These are phyloP conservation scores for Gymnoscopelus braueri DNA, from an alignment of 2,797 vertebrate genomes.

Conservation along the genomic window DNA sequence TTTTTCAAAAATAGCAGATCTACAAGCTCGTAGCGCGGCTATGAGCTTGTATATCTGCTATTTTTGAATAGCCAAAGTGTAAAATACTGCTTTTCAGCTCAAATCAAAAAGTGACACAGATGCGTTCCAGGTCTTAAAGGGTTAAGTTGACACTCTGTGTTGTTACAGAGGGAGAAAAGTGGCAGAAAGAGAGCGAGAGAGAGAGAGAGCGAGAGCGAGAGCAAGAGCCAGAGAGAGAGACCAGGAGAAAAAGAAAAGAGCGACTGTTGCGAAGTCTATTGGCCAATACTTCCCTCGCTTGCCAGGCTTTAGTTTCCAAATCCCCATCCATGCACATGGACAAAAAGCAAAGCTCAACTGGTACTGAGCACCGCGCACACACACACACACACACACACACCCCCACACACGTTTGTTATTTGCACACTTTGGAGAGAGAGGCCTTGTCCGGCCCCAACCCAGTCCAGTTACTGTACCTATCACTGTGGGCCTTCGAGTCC, in stretches of 20 bases:
- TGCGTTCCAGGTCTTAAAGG: too few relatives aligned
- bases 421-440: constrained; percentile 52
- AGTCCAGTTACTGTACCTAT: constrained; percentile 90
- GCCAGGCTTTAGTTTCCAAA: constrained; percentile 63
- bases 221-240: constrained; percentile 30
- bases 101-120: too few relatives aligned
- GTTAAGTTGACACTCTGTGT: background rate
- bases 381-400: constrained; percentile 8
- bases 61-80: too few relatives aligned
- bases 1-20: too few relatives aligned
- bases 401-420: constrained; percentile 32
- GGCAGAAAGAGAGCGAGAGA: background rate
- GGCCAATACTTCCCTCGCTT: constrained; percentile 45
- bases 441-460: constrained; percentile 47
- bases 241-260: background rate
- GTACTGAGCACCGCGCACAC: constrained; percentile 50
- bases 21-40: too few relatives aligned
- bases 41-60: too few relatives aligned
- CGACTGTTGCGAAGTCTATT: constrained; percentile 32
- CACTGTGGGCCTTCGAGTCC: constrained; percentile 91
- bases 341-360: constrained; percentile 62
- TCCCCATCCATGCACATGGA: constrained; percentile 71
- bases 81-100: too few relatives aligned
- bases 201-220: constrained; percentile 5
- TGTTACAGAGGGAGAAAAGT: constrained; percentile 5